phyloP scores from a whole-genome alignment of 2,113 vertebrate species.

The Excalfactoria chinensis region DNA sequence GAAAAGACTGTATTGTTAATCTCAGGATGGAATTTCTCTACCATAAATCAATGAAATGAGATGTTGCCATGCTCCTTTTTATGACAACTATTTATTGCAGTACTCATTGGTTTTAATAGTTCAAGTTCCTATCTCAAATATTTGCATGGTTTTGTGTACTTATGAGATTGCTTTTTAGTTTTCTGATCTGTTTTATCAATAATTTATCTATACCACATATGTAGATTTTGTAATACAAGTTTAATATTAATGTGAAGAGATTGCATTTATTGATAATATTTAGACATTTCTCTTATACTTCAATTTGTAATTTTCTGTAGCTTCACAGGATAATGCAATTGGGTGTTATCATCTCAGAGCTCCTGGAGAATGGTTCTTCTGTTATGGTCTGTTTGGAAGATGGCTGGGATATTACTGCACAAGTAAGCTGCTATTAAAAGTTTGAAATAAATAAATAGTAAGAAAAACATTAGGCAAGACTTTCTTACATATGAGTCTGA shows the following conservation, averaged over 20 bases:
- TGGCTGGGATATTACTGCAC: constrained; percentile 96
- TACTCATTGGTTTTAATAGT: neutral
- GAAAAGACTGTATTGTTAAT: constrained; percentile 15
- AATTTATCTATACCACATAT: neutral
- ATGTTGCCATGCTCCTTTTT: constrained; percentile 37
- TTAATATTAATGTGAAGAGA: neutral
- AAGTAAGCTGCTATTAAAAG: constrained; percentile 81
- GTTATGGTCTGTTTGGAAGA: constrained; percentile 96
- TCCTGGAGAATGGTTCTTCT: constrained; percentile 94
- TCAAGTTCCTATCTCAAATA: constrained; percentile 10
- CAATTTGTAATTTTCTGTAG: constrained; percentile 73
- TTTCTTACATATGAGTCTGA: neutral
- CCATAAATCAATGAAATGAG: constrained; percentile 35
- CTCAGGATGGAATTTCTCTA: constrained; percentile 13
- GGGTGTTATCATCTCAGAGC: constrained; percentile 89
- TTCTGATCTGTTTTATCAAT: neutral
- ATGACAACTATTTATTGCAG: constrained; percentile 33
- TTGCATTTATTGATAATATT: neutral
- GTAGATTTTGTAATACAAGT: neutral
- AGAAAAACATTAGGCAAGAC: neutral
- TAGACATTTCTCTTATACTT: neutral
- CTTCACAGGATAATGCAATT: constrained; percentile 95
- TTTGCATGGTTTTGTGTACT: constrained; percentile 25
- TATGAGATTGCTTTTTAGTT: neutral
- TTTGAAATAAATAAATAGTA: neutral